These are phyloP conservation scores for Pampusana beccarii DNA, from an alignment of 2,113 vertebrate genomes.

Conservation along the genomic window DNA sequence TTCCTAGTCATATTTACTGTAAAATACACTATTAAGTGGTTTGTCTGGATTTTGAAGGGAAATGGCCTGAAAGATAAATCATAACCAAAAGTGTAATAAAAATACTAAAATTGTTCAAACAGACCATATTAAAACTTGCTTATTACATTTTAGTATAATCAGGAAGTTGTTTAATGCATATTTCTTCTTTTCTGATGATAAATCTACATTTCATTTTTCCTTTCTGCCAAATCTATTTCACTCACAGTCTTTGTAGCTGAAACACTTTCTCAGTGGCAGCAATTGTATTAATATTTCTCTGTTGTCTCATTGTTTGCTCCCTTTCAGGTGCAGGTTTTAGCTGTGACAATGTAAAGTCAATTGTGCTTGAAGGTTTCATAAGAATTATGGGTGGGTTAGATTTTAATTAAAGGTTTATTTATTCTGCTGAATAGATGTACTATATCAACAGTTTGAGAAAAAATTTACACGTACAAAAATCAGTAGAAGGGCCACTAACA, in stretches of 20 bases:
- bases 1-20: not conserved
- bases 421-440: not conserved
- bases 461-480: not conserved
- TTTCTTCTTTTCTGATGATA: not conserved
- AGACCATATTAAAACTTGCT: not conserved
- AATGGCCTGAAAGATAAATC: slow-evolving; percentile 5
- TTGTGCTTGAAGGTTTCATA: not conserved
- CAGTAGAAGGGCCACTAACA: not conserved
- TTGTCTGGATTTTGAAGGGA: slow-evolving; percentile 9
- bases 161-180: not conserved
- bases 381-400: not conserved
- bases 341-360: not conserved
- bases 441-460: not conserved
- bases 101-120: not conserved
- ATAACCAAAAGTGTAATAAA: not conserved
- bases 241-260: not conserved
- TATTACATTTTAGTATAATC: not conserved
- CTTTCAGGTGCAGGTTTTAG: not conserved
- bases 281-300: not conserved
- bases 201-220: not conserved
- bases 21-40: not conserved
- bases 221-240: not conserved
- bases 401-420: not conserved
- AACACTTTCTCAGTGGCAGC: not conserved
- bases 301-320: not conserved